Evolutionary conservation across 2,797 vertebrate genomes (phyloP), one percentile per base, ranked within the genome.

Genomic region (Zalophus californianus): DNA sequence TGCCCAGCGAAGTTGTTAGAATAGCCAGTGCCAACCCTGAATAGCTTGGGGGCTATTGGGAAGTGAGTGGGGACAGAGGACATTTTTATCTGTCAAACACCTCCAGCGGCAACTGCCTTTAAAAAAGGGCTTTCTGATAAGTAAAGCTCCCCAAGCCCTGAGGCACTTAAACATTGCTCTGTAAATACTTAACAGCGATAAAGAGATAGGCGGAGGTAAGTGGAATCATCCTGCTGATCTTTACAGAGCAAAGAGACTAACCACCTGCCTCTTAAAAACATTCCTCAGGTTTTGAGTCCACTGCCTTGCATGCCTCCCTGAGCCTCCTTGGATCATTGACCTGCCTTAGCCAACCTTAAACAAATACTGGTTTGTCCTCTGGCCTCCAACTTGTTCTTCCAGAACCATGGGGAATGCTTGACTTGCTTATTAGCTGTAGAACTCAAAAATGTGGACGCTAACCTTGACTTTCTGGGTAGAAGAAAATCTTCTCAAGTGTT

Each of bases 111-210:
- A 92, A 97, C 56, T 79, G 88, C 90, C 78, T 92, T 92, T 86
- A 32, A 83, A 95, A 94, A 95, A 66, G 38, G 56, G 54, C 27
- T 96, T 91, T 94, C 94, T 97, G 96, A 91, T 95, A 94, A 98
- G 89, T 3, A 78, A 93, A 77, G 29, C 82, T 91, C 85, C 70
- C 72, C 68, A 58, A 80, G 68, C 56, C 90, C 85, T 18, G 13
- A 32, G 44, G 84, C 64, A 50, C 90, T 88, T 95, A 87, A 87
- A 89, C 82, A 75, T 62, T 32, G 88, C 86, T 85, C 91, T 86
- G 97, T 93, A 96, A 97, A 97, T 97, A 96, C 93, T 97, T 96
- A 93, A 96, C 93, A 56, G 70, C 27, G 92, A 97, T 97, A 96
- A 91, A 96, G 70, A 96, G 90, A 93, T 27, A 14, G 1, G 13